Evolutionary conservation across 2,797 vertebrate species (phyloP), one percentile per base, ranked within the genome.

Genomic region (Falco berigora): DNA sequence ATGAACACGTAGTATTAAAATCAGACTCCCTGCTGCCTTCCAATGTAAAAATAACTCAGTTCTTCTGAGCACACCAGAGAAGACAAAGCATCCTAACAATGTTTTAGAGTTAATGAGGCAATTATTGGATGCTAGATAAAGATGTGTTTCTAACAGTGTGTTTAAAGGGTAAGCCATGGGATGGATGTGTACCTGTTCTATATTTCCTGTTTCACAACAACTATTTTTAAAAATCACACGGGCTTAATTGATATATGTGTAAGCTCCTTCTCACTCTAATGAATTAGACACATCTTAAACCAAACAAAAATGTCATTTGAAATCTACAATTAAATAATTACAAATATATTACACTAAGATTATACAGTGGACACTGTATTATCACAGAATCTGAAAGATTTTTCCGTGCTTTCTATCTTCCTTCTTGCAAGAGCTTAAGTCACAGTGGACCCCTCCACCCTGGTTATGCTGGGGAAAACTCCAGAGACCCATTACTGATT

Each of bases 41-140:
- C 64, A 91, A 34, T 64, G 72, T 90, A 88, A 95, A 94, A 96
- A 88, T 81, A 92, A 80, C 59, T 55, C 66, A 61, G 52, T n/a
- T 68, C 14, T 23, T 72, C 89, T 78, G 49, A 88, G 24, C n/a
- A 72, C 1, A 1, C 22, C 58, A 75, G 34, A 86, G 68, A 93
- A 89, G 28, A 90, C 81, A 90, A 94, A 89, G 79, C 14, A 78
- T 12, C 18, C 20, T 53, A 83, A 42, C 62, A 72, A 8, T 15
- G 77, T 88, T 88, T 92, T 90, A 24, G 73, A 74, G 44, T 67
- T 86, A 91, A 92, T 84, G 53, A 88, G 53, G 36, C 53, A 95
- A 20, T 88, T 76, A 62, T 24, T 88, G 30, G 55, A 90, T 53
- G 21, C 34, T 77, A 73, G 78, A 85, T 69, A 68, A 94, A 91